Evolutionary conservation across 2,797 vertebrate species (phyloP).

Genomic region (Cyclopterus lumpus): DNA sequence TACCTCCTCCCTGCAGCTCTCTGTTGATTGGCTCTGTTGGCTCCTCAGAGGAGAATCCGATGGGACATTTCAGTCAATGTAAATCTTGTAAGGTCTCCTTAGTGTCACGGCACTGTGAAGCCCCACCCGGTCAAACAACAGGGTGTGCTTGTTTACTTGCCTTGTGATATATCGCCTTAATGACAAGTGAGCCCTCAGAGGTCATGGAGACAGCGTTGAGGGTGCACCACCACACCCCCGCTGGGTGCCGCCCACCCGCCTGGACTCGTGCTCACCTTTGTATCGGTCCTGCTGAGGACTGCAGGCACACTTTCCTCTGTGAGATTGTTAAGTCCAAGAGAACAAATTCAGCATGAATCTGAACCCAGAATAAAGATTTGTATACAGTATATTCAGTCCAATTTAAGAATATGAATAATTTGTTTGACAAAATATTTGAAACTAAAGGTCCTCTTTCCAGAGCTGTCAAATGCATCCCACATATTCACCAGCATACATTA

Average conservation of each 20-base stretch:
- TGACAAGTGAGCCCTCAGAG: slow-evolving; percentile 47
- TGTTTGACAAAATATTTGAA: background rate
- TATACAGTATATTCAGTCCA: background rate
- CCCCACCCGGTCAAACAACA: slow-evolving; percentile 57
- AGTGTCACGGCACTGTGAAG: background rate
- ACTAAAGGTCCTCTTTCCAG: background rate
- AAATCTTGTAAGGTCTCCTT: background rate
- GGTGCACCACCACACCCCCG: slow-evolving; percentile 50
- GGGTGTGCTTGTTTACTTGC: slow-evolving; percentile 28
- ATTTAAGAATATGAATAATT: background rate
- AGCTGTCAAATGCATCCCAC: background rate
- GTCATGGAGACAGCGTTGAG: background rate
- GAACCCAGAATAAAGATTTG: background rate
- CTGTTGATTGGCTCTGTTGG: background rate
- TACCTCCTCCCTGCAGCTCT: too few species aligned
- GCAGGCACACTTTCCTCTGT: background rate
- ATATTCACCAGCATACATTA: background rate
- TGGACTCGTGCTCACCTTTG: background rate
- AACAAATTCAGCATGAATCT: background rate
- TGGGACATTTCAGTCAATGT: background rate
- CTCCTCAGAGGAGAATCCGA: too few species aligned
- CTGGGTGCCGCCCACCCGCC: background rate
- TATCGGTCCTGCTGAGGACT: background rate
- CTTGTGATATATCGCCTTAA: slow-evolving; percentile 58
- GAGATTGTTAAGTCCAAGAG: background rate